Conservation (phyloP, 2,797 vertebrate species). For the Sparidentex hasta region DNA sequence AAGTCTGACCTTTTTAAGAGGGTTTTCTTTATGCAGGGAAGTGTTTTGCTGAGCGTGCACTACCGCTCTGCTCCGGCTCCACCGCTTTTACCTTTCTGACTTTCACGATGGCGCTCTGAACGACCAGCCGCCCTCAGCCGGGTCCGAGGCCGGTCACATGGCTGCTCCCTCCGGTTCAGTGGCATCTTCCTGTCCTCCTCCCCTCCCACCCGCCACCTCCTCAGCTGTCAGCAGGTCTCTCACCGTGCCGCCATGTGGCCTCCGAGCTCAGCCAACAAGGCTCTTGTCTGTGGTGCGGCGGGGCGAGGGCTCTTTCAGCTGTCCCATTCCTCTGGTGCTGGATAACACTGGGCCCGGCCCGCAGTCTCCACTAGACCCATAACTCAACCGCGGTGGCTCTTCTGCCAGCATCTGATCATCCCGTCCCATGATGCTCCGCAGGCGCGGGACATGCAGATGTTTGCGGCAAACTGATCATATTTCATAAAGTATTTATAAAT, state of each 20-base stretch:
- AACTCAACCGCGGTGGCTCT: constrained; percentile 65
- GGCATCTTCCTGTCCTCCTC: constrained; percentile 59
- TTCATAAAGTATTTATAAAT: too few relatives aligned
- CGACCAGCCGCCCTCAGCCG: neutral
- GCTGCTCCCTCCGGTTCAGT: constrained; percentile 60
- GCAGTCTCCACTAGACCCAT: constrained; percentile 73
- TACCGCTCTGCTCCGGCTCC: neutral
- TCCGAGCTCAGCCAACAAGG: constrained; percentile 71
- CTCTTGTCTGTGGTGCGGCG: constrained; percentile 63
- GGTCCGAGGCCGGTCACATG: constrained; percentile 20
- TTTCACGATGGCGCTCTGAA: neutral
- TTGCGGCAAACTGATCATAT: neutral
- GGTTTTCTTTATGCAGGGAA: constrained; percentile 12
- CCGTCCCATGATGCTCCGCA: constrained; percentile 28
- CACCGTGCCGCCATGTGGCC: constrained; percentile 71
- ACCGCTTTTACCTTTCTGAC: neutral
- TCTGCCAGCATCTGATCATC: constrained; percentile 56
- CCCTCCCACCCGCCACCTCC: too few relatives aligned
- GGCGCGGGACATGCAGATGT: constrained; percentile 17
- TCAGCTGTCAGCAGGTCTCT: constrained; percentile 80
- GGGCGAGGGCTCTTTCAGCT: constrained; percentile 78
- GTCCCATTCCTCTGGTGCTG: constrained; percentile 84
- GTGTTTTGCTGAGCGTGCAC: constrained; percentile 29
- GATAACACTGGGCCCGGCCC: constrained; percentile 72
- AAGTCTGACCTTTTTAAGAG: constrained; percentile 9